Conservation (phyloP, 2,797 vertebrate genomes). For the Amblyraja radiata region DNA sequence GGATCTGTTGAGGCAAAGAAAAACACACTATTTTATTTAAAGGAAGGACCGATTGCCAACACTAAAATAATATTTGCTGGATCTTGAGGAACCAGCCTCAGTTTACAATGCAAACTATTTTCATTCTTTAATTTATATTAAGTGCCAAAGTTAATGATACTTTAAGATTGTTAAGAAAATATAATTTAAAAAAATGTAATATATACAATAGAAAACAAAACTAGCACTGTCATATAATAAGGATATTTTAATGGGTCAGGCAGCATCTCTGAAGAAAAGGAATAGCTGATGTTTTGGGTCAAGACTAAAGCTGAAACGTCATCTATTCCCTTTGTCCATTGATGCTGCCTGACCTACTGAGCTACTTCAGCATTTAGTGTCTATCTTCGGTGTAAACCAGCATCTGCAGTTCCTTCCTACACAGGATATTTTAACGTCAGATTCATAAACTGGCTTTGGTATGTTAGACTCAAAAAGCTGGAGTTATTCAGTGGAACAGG, state of each 20-base stretch:
- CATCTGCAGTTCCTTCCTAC: too few species aligned
- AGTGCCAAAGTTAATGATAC: neutral
- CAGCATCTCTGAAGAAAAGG: too few species aligned
- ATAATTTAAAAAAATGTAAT: neutral
- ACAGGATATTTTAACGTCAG: neutral
- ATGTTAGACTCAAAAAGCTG: too few species aligned
- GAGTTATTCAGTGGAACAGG: too few species aligned
- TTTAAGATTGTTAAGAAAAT: neutral
- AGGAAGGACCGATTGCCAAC: neutral
- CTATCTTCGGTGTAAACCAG: too few species aligned
- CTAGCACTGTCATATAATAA: too few species aligned
- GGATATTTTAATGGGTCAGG: too few species aligned
- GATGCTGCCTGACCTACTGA: too few species aligned
- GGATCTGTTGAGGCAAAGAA: conserved; percentile 51
- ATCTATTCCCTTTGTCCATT: too few species aligned
- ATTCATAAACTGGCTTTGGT: neutral
- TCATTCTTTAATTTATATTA: neutral
- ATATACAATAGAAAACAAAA: neutral
- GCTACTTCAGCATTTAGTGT: too few species aligned
- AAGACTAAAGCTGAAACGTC: neutral
- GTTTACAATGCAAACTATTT: neutral
- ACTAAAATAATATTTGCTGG: neutral
- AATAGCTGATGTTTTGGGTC: too few species aligned
- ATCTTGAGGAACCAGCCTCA: neutral
- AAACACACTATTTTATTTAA: neutral